Evolutionary conservation across 2,113 vertebrate genomes (phyloP).

Genomic region (Paracanthobrama guichenoti): DNA sequence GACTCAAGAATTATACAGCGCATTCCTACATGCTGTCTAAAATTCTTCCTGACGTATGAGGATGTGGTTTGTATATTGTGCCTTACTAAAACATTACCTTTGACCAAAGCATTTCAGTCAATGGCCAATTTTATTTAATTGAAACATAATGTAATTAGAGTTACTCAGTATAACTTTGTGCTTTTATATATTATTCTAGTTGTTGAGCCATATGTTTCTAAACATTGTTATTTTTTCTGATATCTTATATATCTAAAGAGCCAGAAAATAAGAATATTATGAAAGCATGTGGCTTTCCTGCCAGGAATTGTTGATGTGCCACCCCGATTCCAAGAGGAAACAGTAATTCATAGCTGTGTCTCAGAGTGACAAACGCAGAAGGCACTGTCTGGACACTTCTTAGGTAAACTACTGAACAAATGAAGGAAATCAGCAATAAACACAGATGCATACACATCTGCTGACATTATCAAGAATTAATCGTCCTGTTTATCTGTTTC

Average conservation of each 20-base stretch:
- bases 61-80: slow-evolving; percentile 33
- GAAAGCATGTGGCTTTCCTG: slow-evolving; percentile 64
- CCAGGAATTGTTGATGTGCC: slow-evolving; percentile 61
- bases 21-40: not conserved
- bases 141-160: not conserved
- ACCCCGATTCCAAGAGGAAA: slow-evolving; percentile 65
- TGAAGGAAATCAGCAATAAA: slow-evolving; percentile 60
- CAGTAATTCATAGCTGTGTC: slow-evolving; percentile 63
- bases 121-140: not conserved
- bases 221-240: not conserved
- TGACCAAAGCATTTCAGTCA: not conserved
- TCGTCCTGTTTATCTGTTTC: slow-evolving; percentile 49
- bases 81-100: not conserved
- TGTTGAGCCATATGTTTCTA: not conserved
- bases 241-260: not conserved
- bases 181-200: not conserved
- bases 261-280: slow-evolving; percentile 41
- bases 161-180: not conserved
- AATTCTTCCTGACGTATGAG: not conserved
- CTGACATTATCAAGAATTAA: slow-evolving; percentile 43
- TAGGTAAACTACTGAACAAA: slow-evolving; percentile 48
- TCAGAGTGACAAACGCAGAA: slow-evolving; percentile 52
- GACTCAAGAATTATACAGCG: not conserved
- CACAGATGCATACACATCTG: slow-evolving; percentile 45
- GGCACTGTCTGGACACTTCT: slow-evolving; percentile 41